Base-by-base conservation (phyloP, 2,797 vertebrate genomes). In the Meda fulgida region DNA sequence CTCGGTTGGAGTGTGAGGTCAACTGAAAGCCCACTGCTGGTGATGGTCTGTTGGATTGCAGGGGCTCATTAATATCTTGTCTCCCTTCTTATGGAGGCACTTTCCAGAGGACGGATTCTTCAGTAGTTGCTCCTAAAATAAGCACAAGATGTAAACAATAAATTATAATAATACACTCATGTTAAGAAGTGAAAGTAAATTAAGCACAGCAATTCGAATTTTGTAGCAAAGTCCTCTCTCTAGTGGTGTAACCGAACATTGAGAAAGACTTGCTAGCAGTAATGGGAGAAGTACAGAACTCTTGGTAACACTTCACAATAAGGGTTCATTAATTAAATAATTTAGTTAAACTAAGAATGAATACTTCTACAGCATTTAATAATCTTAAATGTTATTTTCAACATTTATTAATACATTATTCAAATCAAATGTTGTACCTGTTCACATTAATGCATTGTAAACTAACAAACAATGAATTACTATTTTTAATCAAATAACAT, bases 21-120 rank as follows among this genome's bases (percentile, higher is more conserved):
- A 99, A 84, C 94, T 95, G 89, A 99, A 96, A 67, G 91, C 78
- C 98, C 98, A 99, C 55, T 92, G 95, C 91, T 98, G 97, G 88
- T 91, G 87, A 51, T 89, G 65, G 87, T 98, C 96, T 1, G 78
- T 87, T 29, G 85, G 53, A 72, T 97, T 89, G 83, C 98, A 99
- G 65, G 89, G 14, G 21, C 89, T 93, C 91, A 97, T 95, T 10
- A 92, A 84, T 26, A 97, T 82, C 70, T 94, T 89, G 29, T 89
- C 91, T 58, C 89, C 93, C 65, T 89, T 93, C 0, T 97, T 89
- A 0, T 91, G 91, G 90, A 99, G 91, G 86, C 98, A 99, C 80
- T 88, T 92, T 4, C 94, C 94, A 16, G 96, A 97, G 60, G 91
- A 93, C 0, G 93, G 92, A 89, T 97, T 99, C 91, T 92, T 97